A percentile compares a stretch with the other conserved stretches of the same genome.
phyloP scores from a whole-genome alignment of 2,113 vertebrate genomes.

The Picathartes gymnocephalus region DNA sequence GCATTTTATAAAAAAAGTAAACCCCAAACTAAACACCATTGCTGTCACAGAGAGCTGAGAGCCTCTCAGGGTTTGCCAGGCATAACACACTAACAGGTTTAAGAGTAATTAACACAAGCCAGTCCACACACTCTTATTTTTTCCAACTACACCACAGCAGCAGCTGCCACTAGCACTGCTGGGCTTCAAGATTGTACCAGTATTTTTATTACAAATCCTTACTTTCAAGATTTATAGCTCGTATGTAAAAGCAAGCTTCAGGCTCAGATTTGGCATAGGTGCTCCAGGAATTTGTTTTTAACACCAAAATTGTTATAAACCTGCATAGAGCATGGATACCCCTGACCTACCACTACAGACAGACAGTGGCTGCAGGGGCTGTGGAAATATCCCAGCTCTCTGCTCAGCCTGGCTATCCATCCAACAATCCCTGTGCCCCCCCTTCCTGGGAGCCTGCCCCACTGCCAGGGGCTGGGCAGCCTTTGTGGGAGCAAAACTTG shows the following conservation, averaged over 20 bases:
- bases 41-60: slow-evolving; percentile 36
- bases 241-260: neutral
- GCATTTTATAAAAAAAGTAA: slow-evolving; percentile 37
- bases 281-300: neutral
- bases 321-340: accelerated
- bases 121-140: slow-evolving; percentile 22
- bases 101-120: slow-evolving; percentile 61
- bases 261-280: neutral
- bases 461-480: neutral
- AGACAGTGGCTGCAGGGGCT: neutral
- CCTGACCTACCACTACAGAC: neutral
- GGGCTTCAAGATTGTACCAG: neutral
- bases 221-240: neutral
- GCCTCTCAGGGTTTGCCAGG: slow-evolving; percentile 33
- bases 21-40: slow-evolving; percentile 19
- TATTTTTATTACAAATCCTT: slow-evolving; percentile 3
- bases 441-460: neutral
- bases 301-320: neutral
- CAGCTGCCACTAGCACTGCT: neutral
- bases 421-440: too few species aligned
- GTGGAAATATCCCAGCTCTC: neutral
- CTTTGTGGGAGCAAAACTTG: neutral
- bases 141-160: neutral
- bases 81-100: slow-evolving; percentile 63
- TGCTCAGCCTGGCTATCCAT: neutral